A percentile compares a stretch with the other conserved stretches of the same genome.
Conservation (phyloP, 2,888 invertebrate species). For the Aleiodes alternator region DNA sequence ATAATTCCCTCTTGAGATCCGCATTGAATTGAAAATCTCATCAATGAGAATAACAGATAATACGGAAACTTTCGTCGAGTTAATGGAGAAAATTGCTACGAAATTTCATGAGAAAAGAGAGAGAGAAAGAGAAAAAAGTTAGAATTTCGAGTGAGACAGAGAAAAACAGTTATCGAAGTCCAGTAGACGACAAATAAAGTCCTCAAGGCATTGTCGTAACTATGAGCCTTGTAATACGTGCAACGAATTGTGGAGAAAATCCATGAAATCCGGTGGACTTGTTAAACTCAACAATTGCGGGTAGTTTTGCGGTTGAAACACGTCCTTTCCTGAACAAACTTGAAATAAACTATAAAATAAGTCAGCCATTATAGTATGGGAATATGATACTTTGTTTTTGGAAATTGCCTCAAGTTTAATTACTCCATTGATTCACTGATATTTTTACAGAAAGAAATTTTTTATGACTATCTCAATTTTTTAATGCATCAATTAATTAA, state of each 20-base stretch:
- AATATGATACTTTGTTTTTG: background rate
- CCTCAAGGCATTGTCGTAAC: constrained; percentile 43
- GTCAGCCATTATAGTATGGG: background rate
- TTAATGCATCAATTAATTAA: too few species aligned
- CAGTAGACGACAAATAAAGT: constrained; percentile 53
- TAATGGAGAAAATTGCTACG: constrained; percentile 30
- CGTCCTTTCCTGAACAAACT: constrained; percentile 1
- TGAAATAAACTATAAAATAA: background rate
- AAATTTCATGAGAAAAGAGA: constrained; percentile 10
- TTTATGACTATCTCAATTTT: background rate
- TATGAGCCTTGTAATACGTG: constrained; percentile 49
- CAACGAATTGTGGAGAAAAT: constrained; percentile 44
- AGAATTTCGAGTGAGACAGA: constrained; percentile 9
- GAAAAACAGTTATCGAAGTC: constrained; percentile 54
- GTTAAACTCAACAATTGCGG: constrained; percentile 40
- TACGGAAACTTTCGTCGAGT: constrained; percentile 1
- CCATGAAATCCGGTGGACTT: constrained; percentile 15
- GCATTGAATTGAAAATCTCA: constrained; percentile 21
- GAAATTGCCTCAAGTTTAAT: too few species aligned
- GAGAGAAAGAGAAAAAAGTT: constrained; percentile 8
- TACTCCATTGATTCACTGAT: background rate
- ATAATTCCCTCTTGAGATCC: background rate
- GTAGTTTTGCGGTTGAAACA: constrained; percentile 38
- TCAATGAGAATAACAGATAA: constrained; percentile 24
- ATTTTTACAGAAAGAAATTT: background rate